phyloP scores from a whole-genome alignment of 2,888 invertebrate genomes.

The Xanthostigma xanthostigma region DNA sequence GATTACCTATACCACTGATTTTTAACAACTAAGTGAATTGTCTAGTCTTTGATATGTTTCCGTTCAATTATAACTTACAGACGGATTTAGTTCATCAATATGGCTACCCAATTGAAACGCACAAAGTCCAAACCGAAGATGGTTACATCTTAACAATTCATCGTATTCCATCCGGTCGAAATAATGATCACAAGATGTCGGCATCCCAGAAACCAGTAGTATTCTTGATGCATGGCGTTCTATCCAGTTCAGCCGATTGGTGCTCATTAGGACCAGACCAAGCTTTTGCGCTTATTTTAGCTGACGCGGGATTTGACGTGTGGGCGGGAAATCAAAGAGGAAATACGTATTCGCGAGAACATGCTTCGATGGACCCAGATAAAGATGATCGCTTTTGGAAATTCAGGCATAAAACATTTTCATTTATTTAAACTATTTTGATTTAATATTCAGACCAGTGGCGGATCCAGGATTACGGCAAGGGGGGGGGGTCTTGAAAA shows the following conservation, averaged over 20 bases:
- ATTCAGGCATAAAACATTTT: slow-evolving; percentile 30
- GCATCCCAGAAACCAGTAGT: background rate
- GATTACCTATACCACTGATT: no score
- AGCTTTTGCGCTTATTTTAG: slow-evolving; percentile 27
- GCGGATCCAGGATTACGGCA: no score
- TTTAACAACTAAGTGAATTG: no score
- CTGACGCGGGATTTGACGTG: slow-evolving; percentile 32
- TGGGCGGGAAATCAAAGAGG: slow-evolving; percentile 48
- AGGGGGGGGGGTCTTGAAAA: no score
- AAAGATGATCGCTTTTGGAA: slow-evolving; percentile 37
- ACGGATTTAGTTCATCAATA: background rate
- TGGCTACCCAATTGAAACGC: slow-evolving; percentile 6
- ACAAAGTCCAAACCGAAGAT: slow-evolving; percentile 9
- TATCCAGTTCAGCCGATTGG: no score
- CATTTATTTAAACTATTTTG: no score
- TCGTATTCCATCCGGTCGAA: slow-evolving; percentile 7
- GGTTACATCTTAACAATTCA: slow-evolving; percentile 10
- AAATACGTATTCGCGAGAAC: slow-evolving; percentile 38
- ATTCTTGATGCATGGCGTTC: no score
- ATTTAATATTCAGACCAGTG: no score
- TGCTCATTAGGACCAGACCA: no score
- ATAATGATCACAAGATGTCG: slow-evolving; percentile 6
- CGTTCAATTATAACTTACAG: background rate
- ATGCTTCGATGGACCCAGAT: slow-evolving; percentile 27
- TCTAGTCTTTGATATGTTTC: no score